Conservation (phyloP, 2,113 vertebrate genomes). For the Brienomyrus brachyistius region DNA sequence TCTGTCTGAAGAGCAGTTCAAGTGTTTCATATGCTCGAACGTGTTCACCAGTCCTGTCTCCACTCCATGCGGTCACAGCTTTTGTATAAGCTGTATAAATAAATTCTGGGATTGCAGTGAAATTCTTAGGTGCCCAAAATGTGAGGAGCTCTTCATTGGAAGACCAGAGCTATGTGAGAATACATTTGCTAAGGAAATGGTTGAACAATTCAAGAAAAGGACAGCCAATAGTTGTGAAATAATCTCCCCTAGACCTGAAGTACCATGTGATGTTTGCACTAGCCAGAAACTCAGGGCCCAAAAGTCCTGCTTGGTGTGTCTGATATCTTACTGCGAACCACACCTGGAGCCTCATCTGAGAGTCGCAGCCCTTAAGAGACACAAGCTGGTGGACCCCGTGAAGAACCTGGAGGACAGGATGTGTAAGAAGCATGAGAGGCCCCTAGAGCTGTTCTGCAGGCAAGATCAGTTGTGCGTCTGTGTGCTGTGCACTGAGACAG, state of each 20-base stretch:
- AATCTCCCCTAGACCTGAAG: constrained; percentile 42
- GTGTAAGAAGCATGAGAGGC: constrained; percentile 73
- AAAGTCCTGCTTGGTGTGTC: constrained; percentile 83
- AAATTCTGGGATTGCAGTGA: constrained; percentile 42
- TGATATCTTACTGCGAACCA: constrained; percentile 78
- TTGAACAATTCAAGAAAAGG: constrained; percentile 37
- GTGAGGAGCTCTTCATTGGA: constrained; percentile 28
- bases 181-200: constrained; percentile 48
- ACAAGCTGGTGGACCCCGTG: constrained; percentile 75
- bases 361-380: constrained; percentile 68
- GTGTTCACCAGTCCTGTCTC: constrained; percentile 53
- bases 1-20: constrained; percentile 52
- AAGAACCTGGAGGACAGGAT: constrained; percentile 73
- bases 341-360: constrained; percentile 80
- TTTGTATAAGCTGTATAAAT: constrained; percentile 54
- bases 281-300: constrained; percentile 69
- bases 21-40: constrained; percentile 57
- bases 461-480: constrained; percentile 81
- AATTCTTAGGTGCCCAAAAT: constrained; percentile 41
- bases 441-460: constrained; percentile 85
- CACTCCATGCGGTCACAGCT: constrained; percentile 57
- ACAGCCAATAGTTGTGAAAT: background rate
- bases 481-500: constrained; percentile 79
- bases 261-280: constrained; percentile 78
- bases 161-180: constrained; percentile 49